Evolutionary conservation across 1,140 invertebrate genomes (phyloP), one percentile per base, ranked within the genome.

Genomic region (Tenebrio molitor): DNA sequence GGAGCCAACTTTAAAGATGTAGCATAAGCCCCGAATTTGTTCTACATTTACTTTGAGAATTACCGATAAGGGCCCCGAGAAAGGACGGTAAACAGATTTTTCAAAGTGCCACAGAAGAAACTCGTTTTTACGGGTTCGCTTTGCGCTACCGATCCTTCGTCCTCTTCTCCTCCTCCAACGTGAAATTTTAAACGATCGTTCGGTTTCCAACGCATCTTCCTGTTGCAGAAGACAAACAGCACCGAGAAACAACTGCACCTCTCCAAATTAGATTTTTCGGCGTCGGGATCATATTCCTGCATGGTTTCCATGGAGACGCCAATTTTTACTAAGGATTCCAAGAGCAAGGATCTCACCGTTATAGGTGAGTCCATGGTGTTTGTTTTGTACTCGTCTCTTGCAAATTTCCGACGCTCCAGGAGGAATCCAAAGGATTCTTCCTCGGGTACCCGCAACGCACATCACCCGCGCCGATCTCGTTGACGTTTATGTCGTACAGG

Each of bases 171-270:
- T n/a, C n/a, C 63, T 14, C 46, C 8, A 46, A n/a, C 14, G 4
- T 76, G 36, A 39, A 39, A 39, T 39, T 39, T 39, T n/a, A n/a
- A n/a, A n/a, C n/a, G n/a, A n/a, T n/a, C n/a, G n/a, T n/a, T n/a
- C n/a, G n/a, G n/a, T n/a, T n/a, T n/a, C n/a, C n/a, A n/a, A n/a
- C n/a, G n/a, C n/a, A n/a, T n/a, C 76, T 77, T 29, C 3, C 8
- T 84, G 83, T 87, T 85, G 65, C 86, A 94, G 92, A 88, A 88
- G 81, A 86, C 87, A 10, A 83, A 88, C 76, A 89, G 88, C 62
- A 91, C 91, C 79, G 90, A 91, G 81, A 90, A 89, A 82, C 90
- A 91, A 83, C 89, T 93, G 81, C 89, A 87, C 78, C 84, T 93
- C 74, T 89, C 89, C 78, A 88, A 91, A 83, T 85, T 93, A 72